phyloP scores from a whole-genome alignment of 1,140 invertebrate species.

The Drosophila lacteicornis region DNA sequence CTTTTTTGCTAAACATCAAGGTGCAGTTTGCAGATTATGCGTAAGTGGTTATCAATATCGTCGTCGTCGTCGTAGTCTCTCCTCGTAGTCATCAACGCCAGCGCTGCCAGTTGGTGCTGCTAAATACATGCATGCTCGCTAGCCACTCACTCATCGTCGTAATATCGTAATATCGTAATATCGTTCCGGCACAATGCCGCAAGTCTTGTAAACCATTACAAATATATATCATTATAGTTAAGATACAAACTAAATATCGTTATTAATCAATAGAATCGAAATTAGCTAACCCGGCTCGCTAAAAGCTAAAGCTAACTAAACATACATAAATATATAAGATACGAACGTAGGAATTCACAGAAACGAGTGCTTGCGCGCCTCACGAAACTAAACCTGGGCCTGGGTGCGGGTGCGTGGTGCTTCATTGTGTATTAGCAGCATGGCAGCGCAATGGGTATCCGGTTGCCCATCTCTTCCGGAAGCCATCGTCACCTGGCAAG shows the following conservation, averaged over 20 bases:
- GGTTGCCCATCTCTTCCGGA: conserved; percentile 37
- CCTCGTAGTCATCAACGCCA: conserved; percentile 67
- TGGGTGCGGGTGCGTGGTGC: conserved; percentile 28
- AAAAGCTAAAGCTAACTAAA: conserved; percentile 69
- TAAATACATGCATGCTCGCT: conserved; percentile 57
- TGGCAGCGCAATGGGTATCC: conserved; percentile 59
- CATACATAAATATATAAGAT: conserved; percentile 23
- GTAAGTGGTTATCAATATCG: conserved; percentile 65
- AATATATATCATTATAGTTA: conserved; percentile 69
- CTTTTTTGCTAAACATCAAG: conserved; percentile 72
- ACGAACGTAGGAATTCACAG: conserved; percentile 55
- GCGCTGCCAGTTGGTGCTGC: conserved; percentile 76
- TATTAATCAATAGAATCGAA: conserved; percentile 46
- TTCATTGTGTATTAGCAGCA: conserved; percentile 75
- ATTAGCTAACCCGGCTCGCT: conserved; percentile 68
- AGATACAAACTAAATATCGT: conserved; percentile 68
- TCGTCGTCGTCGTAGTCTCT: conserved; percentile 2
- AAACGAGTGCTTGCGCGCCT: conserved; percentile 49
- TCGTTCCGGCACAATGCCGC: conserved; percentile 65
- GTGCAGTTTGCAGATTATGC: conserved; percentile 68
- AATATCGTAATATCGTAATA: conserved; percentile 43
- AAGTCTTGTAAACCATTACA: conserved; percentile 80
- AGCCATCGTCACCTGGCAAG: conserved; percentile 84
- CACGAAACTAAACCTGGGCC: conserved; percentile 43
- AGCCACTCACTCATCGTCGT: conserved; percentile 37